Evolutionary conservation across 2,113 vertebrate genomes (phyloP), one percentile per base, ranked within the genome.

Genomic region (Micronycteris hirsuta): DNA sequence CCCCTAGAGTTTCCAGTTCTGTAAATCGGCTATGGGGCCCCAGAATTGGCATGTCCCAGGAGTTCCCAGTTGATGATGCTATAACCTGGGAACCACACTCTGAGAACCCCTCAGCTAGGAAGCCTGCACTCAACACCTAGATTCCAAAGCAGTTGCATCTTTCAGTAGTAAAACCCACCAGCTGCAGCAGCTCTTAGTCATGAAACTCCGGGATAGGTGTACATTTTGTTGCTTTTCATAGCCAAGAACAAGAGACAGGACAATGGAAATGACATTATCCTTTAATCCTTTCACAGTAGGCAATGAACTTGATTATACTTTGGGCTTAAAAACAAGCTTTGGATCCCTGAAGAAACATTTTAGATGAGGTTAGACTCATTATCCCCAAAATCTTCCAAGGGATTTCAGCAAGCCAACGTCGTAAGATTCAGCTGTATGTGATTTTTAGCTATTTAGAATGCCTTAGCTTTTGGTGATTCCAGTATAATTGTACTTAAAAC

Each of bases 271-370:
- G 28, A n/a, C 43, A 61, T 85, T 84, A 81, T 73, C 47, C 77
- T 16, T 93, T 91, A 93, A 89, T 91, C 82, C 67, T 56, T 89
- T 94, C 83, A 89, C 91, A 86, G 67, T 73, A 58, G 67, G 61
- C 71, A 45, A 38, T 71, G 77, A 94, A 54, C 58, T 91, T 54
- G 71, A 89, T 92, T 88, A 76, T 11, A 65, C 49, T 70, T 68
- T 47, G 28, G 63, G 84, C 16, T 95, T 89, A 83, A 70, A 86
- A 22, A 36, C 43, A 85, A 95, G 86, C 54, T 82, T n/a, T 78
- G 82, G 93, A 93, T 78, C 92, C 73, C 78, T 73, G 82, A 94
- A 63, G 77, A 96, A 96, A 94, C 82, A 88, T 93, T 73, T 95
- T 65, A 68, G 93, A 93, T 49, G 22, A 82, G 36, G 94, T 85